Evolutionary conservation across 2,888 invertebrate genomes (phyloP), one percentile per base, ranked within the genome.

Genomic region (Deladenus siricidicola): DNA sequence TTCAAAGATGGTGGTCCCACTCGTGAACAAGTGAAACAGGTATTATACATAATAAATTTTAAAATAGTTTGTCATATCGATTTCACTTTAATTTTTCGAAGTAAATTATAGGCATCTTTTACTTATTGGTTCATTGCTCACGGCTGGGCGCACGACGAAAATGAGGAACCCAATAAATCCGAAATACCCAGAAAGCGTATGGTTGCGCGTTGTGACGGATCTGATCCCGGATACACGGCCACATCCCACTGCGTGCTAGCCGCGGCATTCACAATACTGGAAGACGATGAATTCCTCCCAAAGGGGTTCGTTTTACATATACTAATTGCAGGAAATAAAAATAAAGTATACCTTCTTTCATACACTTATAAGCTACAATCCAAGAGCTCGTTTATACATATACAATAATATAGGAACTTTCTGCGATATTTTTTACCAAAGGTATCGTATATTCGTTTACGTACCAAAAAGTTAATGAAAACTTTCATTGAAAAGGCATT

Each of bases 111-210:
- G 10, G 81, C 85, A 0, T 80, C 81, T 23, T 90, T 89, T 70
- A 70, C 70, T 54, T 82, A 90, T 63, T 86, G 85, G 29, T 84
- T 92, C 72, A 82, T 85, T 66, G 90, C 88, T 0, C 81, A 84
- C 65, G 93, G 93, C 0, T 93, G 91, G 89, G n/a, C n/a, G n/a
- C n/a, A n/a, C n/a, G n/a, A n/a, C n/a, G 82, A 47, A 1, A 21
- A 54, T 24, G 19, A 50, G 30, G 21, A 29, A 2, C 47, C 56
- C n/a, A 21, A 83, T 54, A 84, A 84, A 70, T 74, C 80, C 1
- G 83, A 82, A 0, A 81, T 84, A n/a, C 86, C 88, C 0, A 84
- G 85, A 56, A 87, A 86, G 76, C 83, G 80, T 51, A 80, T 89
- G 45, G 82, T 84, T 44, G 86, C 85, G 0, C 84, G 84, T 82